Evolutionary conservation across 2,888 invertebrate species (phyloP).

Genomic region (Eupithecia centaureata): DNA sequence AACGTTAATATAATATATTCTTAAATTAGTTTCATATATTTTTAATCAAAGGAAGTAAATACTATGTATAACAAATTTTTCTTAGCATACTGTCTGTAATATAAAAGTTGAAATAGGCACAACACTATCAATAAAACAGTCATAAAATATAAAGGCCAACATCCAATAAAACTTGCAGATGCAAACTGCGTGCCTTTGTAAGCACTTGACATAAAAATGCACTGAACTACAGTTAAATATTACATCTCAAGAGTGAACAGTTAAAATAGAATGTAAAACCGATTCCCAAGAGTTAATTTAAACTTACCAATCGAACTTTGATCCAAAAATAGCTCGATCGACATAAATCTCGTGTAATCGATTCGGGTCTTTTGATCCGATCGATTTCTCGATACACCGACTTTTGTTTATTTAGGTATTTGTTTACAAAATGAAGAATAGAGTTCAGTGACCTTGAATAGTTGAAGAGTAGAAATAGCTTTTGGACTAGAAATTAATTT

Average conservation of each 20-base stretch:
- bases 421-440: conserved; percentile 11
- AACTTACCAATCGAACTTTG: conserved; percentile 56
- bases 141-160: neutral
- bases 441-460: conserved; percentile 22
- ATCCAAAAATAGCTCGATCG: conserved; percentile 62
- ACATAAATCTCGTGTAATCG: conserved; percentile 62
- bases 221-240: conserved; percentile 20
- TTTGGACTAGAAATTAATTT: neutral
- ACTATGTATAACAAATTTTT: neutral
- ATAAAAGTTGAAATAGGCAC: neutral
- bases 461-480: neutral
- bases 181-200: conserved; percentile 18
- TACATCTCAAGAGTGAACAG: neutral
- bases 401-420: conserved; percentile 21
- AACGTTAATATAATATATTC: too few relatives aligned
- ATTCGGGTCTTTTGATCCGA: conserved; percentile 63
- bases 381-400: conserved; percentile 51
- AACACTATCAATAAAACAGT: conserved; percentile 9
- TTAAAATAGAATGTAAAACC: neutral
- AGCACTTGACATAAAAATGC: conserved; percentile 43
- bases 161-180: conserved; percentile 16
- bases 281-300: conserved; percentile 34
- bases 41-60: too few relatives aligned
- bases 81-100: neutral
- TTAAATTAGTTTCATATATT: too few relatives aligned